Percentiles rank a stretch among this genome's conserved stretches.
These are phyloP conservation scores for Drosophila percnosoma DNA, from an alignment of 2,888 invertebrate genomes.

Conservation along the genomic window DNA sequence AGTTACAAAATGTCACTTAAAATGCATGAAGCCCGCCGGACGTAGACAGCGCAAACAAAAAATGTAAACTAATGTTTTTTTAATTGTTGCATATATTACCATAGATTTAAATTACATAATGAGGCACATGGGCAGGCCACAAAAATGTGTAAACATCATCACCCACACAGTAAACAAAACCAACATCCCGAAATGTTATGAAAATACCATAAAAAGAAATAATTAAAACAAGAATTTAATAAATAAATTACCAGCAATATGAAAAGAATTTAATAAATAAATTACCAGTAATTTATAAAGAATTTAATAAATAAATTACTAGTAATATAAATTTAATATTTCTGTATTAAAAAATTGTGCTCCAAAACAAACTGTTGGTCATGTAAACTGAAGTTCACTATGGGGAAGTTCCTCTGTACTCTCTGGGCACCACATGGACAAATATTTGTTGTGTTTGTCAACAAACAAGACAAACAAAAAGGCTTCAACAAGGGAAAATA, in stretches of 20 bases:
- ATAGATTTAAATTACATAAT: slow-evolving; percentile 71
- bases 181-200: slow-evolving; percentile 3
- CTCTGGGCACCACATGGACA: slow-evolving; percentile 47
- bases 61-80: slow-evolving; percentile 69
- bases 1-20: slow-evolving; percentile 55
- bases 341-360: not conserved
- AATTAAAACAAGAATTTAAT: not conserved
- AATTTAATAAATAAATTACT: not conserved
- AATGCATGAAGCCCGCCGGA: slow-evolving; percentile 34
- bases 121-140: slow-evolving; percentile 15
- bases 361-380: not conserved
- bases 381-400: slow-evolving; percentile 9
- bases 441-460: slow-evolving; percentile 58
- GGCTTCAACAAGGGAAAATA: slow-evolving; percentile 33
- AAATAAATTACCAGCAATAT: not conserved
- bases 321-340: not conserved
- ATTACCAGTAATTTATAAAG: too few relatives aligned
- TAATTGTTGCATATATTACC: slow-evolving; percentile 78
- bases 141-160: slow-evolving; percentile 2
- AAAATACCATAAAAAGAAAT: not conserved
- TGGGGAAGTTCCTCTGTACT: slow-evolving; percentile 15
- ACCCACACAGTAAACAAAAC: slow-evolving; percentile 30
- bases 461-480: slow-evolving; percentile 37
- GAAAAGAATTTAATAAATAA: not conserved
- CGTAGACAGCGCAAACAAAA: slow-evolving; percentile 7